phyloP scores from a whole-genome alignment of 2,797 vertebrate species.

The Etheostoma perlongum region DNA sequence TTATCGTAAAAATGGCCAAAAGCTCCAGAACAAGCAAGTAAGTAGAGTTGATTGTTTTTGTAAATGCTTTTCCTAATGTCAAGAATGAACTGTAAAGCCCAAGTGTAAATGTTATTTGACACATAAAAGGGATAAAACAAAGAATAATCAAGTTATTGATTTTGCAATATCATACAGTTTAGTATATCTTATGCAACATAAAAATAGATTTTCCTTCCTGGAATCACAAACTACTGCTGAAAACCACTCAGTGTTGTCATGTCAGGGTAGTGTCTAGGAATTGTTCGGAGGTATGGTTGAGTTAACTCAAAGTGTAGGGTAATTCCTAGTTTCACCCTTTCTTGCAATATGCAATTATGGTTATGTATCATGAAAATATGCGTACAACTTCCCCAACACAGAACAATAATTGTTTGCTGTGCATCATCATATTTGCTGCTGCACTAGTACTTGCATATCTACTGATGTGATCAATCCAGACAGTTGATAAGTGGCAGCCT shows the following conservation, averaged over 20 bases:
- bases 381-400: not conserved
- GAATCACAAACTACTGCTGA: not conserved
- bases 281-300: constrained; percentile 16
- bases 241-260: not conserved
- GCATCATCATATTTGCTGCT: not conserved
- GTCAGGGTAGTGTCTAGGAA: not conserved
- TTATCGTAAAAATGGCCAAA: not conserved
- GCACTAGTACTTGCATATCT: not conserved
- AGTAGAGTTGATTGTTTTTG: not conserved
- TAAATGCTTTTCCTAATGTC: not conserved
- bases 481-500: constrained; percentile 57
- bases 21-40: not conserved
- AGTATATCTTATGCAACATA: not conserved
- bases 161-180: not conserved
- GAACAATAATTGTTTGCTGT: not conserved
- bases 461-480: constrained; percentile 48
- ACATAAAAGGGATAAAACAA: not conserved
- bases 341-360: constrained; percentile 10
- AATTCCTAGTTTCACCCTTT: constrained; percentile 16
- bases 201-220: not conserved
- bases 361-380: constrained; percentile 15
- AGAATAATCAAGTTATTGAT: not conserved
- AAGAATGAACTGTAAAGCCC: not conserved
- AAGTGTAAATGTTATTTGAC: not conserved
- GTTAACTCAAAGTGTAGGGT: not conserved